These are phyloP conservation scores for Eubucco bourcierii DNA, from an alignment of 2,113 vertebrate genomes.

Conservation along the genomic window DNA sequence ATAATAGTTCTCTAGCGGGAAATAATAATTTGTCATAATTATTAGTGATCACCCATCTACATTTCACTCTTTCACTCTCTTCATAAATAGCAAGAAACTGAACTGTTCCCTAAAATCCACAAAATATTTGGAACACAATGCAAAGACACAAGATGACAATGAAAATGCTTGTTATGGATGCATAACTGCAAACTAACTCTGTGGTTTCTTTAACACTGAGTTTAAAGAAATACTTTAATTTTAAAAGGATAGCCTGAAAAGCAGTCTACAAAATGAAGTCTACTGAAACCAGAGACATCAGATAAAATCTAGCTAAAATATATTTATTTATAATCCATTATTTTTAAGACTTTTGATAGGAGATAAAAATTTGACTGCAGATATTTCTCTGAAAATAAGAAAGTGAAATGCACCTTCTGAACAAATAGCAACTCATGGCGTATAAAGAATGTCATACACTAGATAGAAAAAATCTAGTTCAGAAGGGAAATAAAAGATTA, in stretches of 20 bases:
- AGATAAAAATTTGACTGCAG: not conserved
- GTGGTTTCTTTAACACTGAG: not conserved
- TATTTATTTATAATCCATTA: not conserved
- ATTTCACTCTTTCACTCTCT: not conserved
- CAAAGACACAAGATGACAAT: not conserved
- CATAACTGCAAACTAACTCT: not conserved
- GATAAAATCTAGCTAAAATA: not conserved
- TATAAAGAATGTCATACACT: not conserved
- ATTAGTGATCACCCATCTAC: too few species aligned
- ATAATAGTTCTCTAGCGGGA: too few species aligned
- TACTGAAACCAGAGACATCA: not conserved
- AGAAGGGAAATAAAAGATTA: not conserved
- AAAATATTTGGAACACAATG: slow-evolving; percentile 18
- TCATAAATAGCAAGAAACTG: not conserved
- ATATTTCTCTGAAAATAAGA: not conserved
- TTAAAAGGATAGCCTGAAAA: not conserved
- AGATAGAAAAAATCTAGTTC: not conserved
- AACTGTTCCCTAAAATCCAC: slow-evolving; percentile 19
- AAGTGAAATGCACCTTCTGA: not conserved
- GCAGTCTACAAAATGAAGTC: not conserved
- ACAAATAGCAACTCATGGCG: not conserved
- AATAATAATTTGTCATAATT: too few species aligned
- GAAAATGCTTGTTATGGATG: not conserved
- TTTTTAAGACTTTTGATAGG: not conserved
- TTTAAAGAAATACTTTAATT: not conserved